Evolutionary conservation across 92 coral and sea anemone genomes (phyloP), one percentile per base, ranked within the genome.

Genomic region (Anthopleura xanthogrammica): DNA sequence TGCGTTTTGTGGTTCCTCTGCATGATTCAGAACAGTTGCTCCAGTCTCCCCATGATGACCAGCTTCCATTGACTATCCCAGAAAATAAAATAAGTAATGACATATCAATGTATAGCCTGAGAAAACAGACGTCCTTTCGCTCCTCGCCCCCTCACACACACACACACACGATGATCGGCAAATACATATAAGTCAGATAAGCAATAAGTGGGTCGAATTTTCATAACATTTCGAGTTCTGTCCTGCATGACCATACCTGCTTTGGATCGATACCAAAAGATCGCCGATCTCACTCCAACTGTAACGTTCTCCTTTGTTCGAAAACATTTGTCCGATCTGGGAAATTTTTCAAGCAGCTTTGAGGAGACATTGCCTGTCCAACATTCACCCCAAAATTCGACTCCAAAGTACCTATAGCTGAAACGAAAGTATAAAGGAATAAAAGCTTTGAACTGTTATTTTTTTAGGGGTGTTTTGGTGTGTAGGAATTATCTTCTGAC

Each of bases 21-120:
- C 86, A 83, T 41, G 65, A 52, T 7, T 54, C 7, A 42, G 73
- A 72, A 46, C 86, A 83, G 16, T 16, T 41, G 57, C 80, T 62
- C 86, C 86, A 83, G 11, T 52, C 41, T 74, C 76, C 73, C 86
- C 86, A 83, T 29, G 86, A 19, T 16, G 79, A 74, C 86, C 86
- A 83, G 42, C 70, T 75, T n/a, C 80, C 86, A 74, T 74, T 74
- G 75, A 80, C 83, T 80, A 62, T 68, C 16, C 13, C 3, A 54
- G 70, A 62, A 62, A 29, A 29, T 29, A 29, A 29, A 29, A 29
- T 29, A 29, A 0, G 36, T 29, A 29, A 1, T 29, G 36, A 29
- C 36, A 29, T 29, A 0, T 29, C 36, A 29, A 29, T 29, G 36
- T 29, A 29, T 29, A 29, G 36, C 36, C 36, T 29, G 36, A 29